These are phyloP conservation scores for Bombus consobrinus DNA, from an alignment of 1,140 invertebrate species.

Conservation along the genomic window DNA sequence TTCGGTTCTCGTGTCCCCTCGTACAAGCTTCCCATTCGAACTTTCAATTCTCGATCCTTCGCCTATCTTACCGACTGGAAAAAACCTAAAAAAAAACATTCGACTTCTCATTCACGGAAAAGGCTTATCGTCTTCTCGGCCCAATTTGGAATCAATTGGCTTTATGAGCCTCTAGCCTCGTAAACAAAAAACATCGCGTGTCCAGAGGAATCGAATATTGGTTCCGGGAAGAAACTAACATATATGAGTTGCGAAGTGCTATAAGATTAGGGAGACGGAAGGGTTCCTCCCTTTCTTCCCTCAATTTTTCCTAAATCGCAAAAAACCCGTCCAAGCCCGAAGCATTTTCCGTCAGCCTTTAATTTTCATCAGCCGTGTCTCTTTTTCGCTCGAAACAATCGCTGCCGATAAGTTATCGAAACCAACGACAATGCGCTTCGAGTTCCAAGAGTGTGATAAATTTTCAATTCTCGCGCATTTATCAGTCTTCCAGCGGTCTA, in stretches of 20 bases:
- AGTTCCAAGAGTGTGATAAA: conserved; percentile 44
- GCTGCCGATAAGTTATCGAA: conserved; percentile 54
- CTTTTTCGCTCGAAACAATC: conserved; percentile 22
- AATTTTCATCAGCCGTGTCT: neutral
- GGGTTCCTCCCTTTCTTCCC: too few species aligned
- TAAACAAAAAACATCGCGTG: neutral
- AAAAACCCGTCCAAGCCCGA: neutral
- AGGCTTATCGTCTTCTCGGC: neutral
- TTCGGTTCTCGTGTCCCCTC: conserved; percentile 19
- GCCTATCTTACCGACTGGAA: neutral
- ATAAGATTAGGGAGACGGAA: neutral
- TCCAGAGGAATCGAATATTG: neutral
- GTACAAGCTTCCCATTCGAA: conserved; percentile 5
- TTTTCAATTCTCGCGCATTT: conserved; percentile 40
- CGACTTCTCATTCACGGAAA: neutral
- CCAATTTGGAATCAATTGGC: neutral
- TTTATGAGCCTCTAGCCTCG: neutral
- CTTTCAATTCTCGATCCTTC: conserved; percentile 25
- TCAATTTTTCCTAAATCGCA: neutral
- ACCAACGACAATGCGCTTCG: conserved; percentile 26
- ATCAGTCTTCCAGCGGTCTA: conserved; percentile 5
- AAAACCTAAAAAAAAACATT: neutral
- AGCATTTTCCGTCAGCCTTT: neutral
- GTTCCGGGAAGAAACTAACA: neutral
- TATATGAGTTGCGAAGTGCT: neutral